These are phyloP conservation scores for Phenganax subtilis DNA, from an alignment of 92 coral and sea anemone genomes.

Conservation along the genomic window DNA sequence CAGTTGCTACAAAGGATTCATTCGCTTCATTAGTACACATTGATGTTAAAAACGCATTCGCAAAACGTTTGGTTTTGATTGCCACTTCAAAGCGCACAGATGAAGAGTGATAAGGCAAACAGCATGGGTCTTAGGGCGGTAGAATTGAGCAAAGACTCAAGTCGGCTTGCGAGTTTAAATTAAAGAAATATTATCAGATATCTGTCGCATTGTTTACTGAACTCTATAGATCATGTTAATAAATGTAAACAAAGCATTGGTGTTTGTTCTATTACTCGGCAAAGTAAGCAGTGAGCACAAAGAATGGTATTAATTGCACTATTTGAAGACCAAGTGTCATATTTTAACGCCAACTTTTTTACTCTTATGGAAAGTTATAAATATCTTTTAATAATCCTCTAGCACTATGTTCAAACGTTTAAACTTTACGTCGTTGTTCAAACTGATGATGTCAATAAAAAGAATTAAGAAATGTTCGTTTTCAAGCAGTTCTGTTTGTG, in stretches of 20 bases:
- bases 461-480: too few species aligned
- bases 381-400: too few species aligned
- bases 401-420: too few species aligned
- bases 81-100: constrained; percentile 4
- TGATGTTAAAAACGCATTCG: not conserved
- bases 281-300: constrained; percentile 21
- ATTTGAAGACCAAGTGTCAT: not conserved
- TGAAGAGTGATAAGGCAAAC: not conserved
- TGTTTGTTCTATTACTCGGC: constrained; percentile 1
- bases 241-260: not conserved
- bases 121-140: not conserved
- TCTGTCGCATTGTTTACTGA: not conserved
- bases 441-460: too few species aligned
- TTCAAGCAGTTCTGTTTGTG: too few species aligned
- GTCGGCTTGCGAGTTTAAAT: not conserved
- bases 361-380: too few species aligned
- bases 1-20: too few species aligned
- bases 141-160: not conserved
- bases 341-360: not conserved
- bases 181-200: not conserved
- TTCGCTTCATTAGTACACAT: too few species aligned
- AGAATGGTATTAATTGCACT: not conserved
- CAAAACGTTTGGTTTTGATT: not conserved
- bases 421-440: too few species aligned
- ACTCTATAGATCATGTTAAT: constrained; percentile 1